A percentile compares a stretch with the other conserved stretches of the same genome.
phyloP scores from a whole-genome alignment of 53 echinoderm and acorn worm species.

The Stichopus horrens region DNA sequence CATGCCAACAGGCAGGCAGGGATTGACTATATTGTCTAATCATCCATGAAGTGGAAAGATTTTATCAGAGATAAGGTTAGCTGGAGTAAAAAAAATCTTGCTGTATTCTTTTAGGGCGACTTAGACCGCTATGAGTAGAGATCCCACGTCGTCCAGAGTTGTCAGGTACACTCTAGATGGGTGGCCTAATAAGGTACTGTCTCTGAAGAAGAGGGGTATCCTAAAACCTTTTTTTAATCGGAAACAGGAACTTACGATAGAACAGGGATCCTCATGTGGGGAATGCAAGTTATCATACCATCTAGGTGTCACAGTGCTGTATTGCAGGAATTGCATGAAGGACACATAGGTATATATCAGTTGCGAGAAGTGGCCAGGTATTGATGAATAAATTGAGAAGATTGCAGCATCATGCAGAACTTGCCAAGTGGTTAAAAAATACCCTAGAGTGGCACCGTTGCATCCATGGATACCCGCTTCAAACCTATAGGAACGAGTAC shows the following conservation, averaged over 20 bases:
- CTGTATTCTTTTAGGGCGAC: too few relatives aligned
- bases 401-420: slow-evolving; percentile 20
- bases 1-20: too few relatives aligned
- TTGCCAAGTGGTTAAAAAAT: slow-evolving; percentile 35
- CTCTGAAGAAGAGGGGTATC: slow-evolving; percentile 34
- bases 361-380: slow-evolving; percentile 55
- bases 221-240: slow-evolving; percentile 47
- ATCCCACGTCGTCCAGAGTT: slow-evolving; percentile 23
- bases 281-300: slow-evolving; percentile 42
- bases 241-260: slow-evolving; percentile 40
- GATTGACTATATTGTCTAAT: too few relatives aligned
- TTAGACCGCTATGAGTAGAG: too few relatives aligned
- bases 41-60: too few relatives aligned
- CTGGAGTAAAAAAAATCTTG: too few relatives aligned
- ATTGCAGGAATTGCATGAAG: slow-evolving; percentile 24
- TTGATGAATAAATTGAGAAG: slow-evolving; percentile 55
- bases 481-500: slow-evolving; percentile 41
- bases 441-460: slow-evolving; percentile 35
- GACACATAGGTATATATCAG: slow-evolving; percentile 52
- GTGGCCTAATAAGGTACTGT: slow-evolving; percentile 34
- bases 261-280: slow-evolving; percentile 48
- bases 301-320: slow-evolving; percentile 26
- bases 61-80: too few relatives aligned
- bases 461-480: slow-evolving; percentile 56
- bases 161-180: slow-evolving; percentile 35